phyloP scores from a whole-genome alignment of 2,113 vertebrate genomes.

The Thalassarche chlororhynchos region DNA sequence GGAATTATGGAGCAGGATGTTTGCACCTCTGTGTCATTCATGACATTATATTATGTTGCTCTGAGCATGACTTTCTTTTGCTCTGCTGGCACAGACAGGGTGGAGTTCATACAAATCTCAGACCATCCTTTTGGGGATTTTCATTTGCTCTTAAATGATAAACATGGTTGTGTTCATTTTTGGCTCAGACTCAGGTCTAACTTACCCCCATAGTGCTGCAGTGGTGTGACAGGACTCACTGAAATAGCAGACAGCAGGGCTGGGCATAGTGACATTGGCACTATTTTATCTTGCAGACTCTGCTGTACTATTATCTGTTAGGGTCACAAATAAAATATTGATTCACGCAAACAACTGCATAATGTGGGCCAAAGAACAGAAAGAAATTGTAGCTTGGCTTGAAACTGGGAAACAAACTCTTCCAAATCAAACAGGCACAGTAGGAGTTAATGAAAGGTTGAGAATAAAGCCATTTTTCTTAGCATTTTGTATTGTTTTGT shows the following conservation, averaged over 20 bases:
- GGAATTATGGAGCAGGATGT: not conserved
- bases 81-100: not conserved
- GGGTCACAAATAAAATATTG: not conserved
- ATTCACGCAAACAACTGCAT: not conserved
- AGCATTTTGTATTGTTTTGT: slow-evolving; percentile 48
- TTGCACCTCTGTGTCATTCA: not conserved
- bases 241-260: not conserved
- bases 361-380: not conserved
- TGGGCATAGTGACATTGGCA: not conserved
- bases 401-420: not conserved
- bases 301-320: not conserved
- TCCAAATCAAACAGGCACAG: not conserved
- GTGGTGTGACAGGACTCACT: not conserved
- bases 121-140: not conserved
- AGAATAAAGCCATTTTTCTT: not conserved
- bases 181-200: not conserved
- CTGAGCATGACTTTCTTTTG: not conserved
- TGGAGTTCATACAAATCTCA: not conserved
- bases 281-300: not conserved
- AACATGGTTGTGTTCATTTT: not conserved
- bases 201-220: not conserved
- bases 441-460: slow-evolving; percentile 48
- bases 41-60: not conserved
- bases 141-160: not conserved
- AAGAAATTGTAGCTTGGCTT: not conserved